phyloP scores from a whole-genome alignment of 1,140 invertebrate species.

The Drosophila orosa region DNA sequence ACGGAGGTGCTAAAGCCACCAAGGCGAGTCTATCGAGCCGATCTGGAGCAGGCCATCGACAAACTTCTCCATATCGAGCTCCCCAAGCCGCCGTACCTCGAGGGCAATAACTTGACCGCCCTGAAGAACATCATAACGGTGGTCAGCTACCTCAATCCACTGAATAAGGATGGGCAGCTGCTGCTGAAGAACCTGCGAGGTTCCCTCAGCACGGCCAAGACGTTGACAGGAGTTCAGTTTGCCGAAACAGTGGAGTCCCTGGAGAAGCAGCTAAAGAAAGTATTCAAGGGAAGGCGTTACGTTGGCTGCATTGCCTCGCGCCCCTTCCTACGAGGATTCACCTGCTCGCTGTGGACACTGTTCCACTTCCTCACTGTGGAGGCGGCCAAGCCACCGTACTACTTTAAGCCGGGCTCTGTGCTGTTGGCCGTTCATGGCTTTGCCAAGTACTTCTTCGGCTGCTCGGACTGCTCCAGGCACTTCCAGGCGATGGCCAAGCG shows the following conservation, averaged over 20 bases:
- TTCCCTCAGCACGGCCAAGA: background rate
- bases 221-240: constrained; percentile 17
- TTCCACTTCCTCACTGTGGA: constrained; percentile 97
- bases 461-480: constrained; percentile 93
- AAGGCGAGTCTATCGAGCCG: constrained; percentile 47
- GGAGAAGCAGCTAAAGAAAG: constrained; percentile 17
- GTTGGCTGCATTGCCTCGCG: constrained; percentile 87
- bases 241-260: constrained; percentile 1
- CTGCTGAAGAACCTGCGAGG: constrained; percentile 31
- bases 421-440: constrained; percentile 93
- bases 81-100: constrained; percentile 36
- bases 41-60: constrained; percentile 65
- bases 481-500: constrained; percentile 90
- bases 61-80: constrained; percentile 63
- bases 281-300: constrained; percentile 85
- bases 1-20: constrained; percentile 22
- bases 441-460: constrained; percentile 96
- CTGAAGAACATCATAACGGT: constrained; percentile 36
- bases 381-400: constrained; percentile 85
- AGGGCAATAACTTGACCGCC: constrained; percentile 30
- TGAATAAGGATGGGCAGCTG: constrained; percentile 36
- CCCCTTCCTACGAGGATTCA: constrained; percentile 91
- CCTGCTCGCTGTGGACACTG: constrained; percentile 97
- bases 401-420: constrained; percentile 86
- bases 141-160: constrained; percentile 29